Evolutionary conservation across 2,797 vertebrate species (phyloP), one percentile per base, ranked within the genome.

Genomic region (Yasuhikotakia modesta): DNA sequence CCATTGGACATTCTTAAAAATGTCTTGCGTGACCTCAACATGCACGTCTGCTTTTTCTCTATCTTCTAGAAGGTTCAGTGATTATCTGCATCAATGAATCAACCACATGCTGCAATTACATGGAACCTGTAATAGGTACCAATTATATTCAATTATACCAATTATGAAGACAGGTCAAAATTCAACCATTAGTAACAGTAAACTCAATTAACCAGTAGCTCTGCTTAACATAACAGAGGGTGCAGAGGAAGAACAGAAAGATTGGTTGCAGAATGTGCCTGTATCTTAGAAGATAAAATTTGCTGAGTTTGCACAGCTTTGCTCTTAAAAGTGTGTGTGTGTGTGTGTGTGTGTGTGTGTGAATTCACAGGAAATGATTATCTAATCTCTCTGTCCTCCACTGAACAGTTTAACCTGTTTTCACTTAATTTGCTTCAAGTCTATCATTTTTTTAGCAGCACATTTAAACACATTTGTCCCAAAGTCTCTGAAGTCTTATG

Each of bases 101-200:
- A n/a, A n/a, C n/a, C n/a, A 74, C 81, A 84, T 85, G 82, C 82
- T 84, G 85, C 58, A 79, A 81, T 86, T 83, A 70, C 53, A 50
- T 52, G 7, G 46, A 5, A 5, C 16, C 19, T 65, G 68, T 79
- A 79, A 82, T 81, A 24, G 21, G 16, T 35, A 30, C 43, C 12
- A 81, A 84, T 86, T 83, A 79, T 65, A 82, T 72, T 32, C 39
- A 80, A 79, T 86, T 87, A 78, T 32, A 72, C 30, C 17, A 35
- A 71, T 70, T 60, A 79, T 63, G 58, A 30, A 65, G 48, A 52
- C 75, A 79, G 30, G n/a, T 52, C 30, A 21, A 70, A 64, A 79
- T 76, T 24, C 5, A n/a, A 67, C 45, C 27, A 43, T 55, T 22
- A 11, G 30, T 19, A 35, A 7, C 8, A 71, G 19, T 58, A 58